Evolutionary conservation across 2,113 vertebrate species (phyloP), one percentile per base, ranked within the genome.

Genomic region (Nothocercus julius): DNA sequence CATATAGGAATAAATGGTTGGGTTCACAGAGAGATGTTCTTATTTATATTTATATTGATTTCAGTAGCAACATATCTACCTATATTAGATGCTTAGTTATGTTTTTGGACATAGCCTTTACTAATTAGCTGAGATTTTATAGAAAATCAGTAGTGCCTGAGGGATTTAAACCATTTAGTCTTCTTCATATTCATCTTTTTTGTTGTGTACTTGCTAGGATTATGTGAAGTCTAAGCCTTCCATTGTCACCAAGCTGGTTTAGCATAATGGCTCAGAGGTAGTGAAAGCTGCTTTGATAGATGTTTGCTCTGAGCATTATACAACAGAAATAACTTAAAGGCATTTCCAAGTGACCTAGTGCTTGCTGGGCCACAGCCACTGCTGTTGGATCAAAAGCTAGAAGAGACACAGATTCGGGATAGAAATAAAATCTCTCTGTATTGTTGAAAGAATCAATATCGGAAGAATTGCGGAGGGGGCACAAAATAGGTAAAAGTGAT

Each of bases 371-470:
- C 70, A 69, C 75, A 85, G 67, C 24, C 73, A 73, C 79, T 92
- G 79, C 90, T 82, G 59, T 49, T 92, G 91, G 87, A 95, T 94
- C 75, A 95, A 96, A 96, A 95, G 76, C 62, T 77, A n/a, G 62
- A 90, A 78, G 69, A 93, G 87, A 54, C 67, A 70, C 63, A 66
- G 93, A 69, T 96, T 68, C 5, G 3, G 76, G 90, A 92, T 51
- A 85, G 82, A 87, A 86, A 51, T 89, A 45, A 92, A 96, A 87
- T 81, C 28, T 75, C 62, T 93, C 53, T 80, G 51, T 89, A 61
- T 66, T 93, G 45, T 90, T 93, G 12, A 87, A 95, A 90, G 62
- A 92, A 84, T 91, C 54, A 45, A 20, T 77, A 77, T 88, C 45
- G 90, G 56, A 95, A 70, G 53, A 95, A 67, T 7, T 47, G 27